Base-by-base conservation (phyloP, 2,797 vertebrate species). In the Scleropages formosus region DNA sequence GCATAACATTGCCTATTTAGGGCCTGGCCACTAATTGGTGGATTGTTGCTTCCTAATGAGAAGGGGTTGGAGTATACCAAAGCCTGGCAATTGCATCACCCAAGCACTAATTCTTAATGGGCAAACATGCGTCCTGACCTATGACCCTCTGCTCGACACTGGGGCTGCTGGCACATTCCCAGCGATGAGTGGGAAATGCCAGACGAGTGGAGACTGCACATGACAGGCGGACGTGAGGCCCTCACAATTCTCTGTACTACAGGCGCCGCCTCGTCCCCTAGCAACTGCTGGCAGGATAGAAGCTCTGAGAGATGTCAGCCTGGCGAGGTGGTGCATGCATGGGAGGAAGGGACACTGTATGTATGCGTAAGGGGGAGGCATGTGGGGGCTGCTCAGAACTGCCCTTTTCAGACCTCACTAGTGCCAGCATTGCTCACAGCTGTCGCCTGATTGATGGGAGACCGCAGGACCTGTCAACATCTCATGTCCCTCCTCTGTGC, bases 31-130 rank as follows among this genome's bases (percentile, higher is more conserved):
- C 86, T 90, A 90, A 91, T 89, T 88, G 83, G 85, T 84, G 83
- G 83, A 64, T 24, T 51, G 70, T 56, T 47, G 39, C 64, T 24
- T 18, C 56, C 68, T 31, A 56, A 68, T 46, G 71, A 75, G 77
- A 56, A 72, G 64, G 62, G 20, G 66, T n/a, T 31, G 82, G 84
- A 75, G 62, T 63, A 80, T 47, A 80, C 77, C 81, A 83, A 81
- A 84, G 84, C 86, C 81, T 67, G 84, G 76, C 85, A 87, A 89
- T 90, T 85, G 90, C 89, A 91, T 86, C 76, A 74, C 79, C 86
- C 84, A 83, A 87, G 89, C 85, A 85, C 84, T 89, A 91, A 91
- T 90, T 88, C 88, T 84, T 85, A 81, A 85, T 88, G 81, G 86
- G 86, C 88, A 90, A 91, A 91, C 89, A 86, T 82, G 85, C 84